Percentiles rank a stretch among this genome's conserved stretches.
Conservation (phyloP, 2,113 vertebrate species). For the Mustela nigripes region DNA sequence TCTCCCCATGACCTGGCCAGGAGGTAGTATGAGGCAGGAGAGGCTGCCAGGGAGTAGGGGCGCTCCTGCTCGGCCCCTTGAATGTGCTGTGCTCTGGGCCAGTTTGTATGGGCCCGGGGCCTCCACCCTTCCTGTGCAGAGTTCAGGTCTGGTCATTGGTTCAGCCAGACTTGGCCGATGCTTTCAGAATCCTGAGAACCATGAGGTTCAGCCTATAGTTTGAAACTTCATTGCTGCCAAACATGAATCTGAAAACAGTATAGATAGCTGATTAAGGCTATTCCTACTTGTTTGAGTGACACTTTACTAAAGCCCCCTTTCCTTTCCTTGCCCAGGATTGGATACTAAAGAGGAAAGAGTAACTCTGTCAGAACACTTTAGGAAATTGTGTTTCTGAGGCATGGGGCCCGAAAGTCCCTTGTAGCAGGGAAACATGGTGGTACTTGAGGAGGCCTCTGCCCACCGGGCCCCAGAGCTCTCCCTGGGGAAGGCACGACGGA, state of each 20-base stretch:
- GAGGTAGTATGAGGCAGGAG: background rate
- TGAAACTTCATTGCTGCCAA: background rate
- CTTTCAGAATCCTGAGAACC: background rate
- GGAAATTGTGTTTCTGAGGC: background rate
- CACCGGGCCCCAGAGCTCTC: background rate
- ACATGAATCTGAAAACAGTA: background rate
- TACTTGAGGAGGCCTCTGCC: background rate
- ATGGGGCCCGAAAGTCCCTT: accelerated
- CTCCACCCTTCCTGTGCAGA: background rate
- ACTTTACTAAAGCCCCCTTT: background rate
- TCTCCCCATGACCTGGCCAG: background rate
- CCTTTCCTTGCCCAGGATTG: too few species aligned
- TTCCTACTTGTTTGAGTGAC: background rate
- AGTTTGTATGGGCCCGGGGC: background rate
- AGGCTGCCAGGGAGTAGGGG: background rate
- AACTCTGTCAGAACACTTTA: background rate
- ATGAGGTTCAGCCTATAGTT: background rate
- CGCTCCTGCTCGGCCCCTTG: accelerated
- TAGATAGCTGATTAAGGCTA: background rate
- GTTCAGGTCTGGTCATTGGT: background rate
- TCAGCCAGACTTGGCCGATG: background rate
- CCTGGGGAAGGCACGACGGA: accelerated
- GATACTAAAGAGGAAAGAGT: background rate
- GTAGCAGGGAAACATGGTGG: background rate
- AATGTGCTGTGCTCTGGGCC: accelerated